Evolutionary conservation across 2,888 invertebrate genomes (phyloP).

Genomic region (Spisula subtruncata): DNA sequence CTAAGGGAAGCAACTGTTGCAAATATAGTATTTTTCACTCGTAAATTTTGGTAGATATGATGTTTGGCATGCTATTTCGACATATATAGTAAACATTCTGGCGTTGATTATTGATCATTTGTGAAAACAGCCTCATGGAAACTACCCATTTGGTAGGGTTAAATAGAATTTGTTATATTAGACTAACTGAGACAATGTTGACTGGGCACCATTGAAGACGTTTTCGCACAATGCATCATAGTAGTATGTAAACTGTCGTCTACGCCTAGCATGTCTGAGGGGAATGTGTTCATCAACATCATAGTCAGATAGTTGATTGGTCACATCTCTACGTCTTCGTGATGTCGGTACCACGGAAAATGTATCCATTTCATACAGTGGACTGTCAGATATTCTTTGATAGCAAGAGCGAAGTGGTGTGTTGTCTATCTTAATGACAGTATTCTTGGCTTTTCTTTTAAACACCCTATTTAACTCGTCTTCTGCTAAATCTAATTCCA

Average conservation of each 20-base stretch:
- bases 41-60: no score
- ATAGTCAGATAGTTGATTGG: neutral
- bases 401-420: slow-evolving; percentile 59
- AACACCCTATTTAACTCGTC: neutral
- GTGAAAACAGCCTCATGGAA: no score
- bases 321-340: slow-evolving; percentile 42
- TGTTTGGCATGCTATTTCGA: no score
- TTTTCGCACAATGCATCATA: slow-evolving; percentile 54
- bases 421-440: slow-evolving; percentile 46
- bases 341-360: neutral
- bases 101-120: no score
- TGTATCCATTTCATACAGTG: slow-evolving; percentile 40
- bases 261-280: neutral
- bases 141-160: no score
- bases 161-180: no score
- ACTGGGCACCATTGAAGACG: slow-evolving; percentile 53
- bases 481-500: slow-evolving; percentile 35
- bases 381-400: slow-evolving; percentile 57
- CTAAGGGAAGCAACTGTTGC: no score
- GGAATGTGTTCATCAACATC: neutral
- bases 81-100: no score
- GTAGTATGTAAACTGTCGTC: slow-evolving; percentile 42
- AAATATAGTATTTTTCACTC: no score
- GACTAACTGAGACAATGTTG: slow-evolving; percentile 44
- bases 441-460: neutral